phyloP scores from a whole-genome alignment of 2,113 vertebrate genomes.

The Tamias sibiricus region DNA sequence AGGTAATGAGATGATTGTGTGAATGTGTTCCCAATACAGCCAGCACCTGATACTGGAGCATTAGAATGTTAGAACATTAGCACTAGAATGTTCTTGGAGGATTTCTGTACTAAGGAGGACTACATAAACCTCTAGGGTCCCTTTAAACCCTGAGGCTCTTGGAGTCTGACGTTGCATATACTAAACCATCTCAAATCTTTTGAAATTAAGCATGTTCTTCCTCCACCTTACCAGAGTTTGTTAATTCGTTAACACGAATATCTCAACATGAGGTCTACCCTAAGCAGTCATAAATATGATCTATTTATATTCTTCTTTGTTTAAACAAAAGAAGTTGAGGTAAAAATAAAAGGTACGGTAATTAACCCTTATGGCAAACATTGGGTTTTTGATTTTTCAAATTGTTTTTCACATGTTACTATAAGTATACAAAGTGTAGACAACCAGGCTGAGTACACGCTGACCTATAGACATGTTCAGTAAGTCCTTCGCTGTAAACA shows the following conservation, averaged over 20 bases:
- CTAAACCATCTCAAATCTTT: background rate
- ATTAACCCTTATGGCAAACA: background rate
- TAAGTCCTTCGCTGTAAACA: constrained; percentile 40
- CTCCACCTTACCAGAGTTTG: background rate
- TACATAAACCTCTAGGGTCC: background rate
- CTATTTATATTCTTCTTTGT: background rate
- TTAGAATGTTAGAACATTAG: background rate
- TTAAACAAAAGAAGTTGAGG: background rate
- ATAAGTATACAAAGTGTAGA: background rate
- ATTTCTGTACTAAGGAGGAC: background rate
- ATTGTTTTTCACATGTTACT: background rate
- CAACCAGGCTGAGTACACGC: background rate
- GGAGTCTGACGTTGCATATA: background rate
- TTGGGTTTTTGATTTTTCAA: background rate
- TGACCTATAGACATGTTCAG: background rate
- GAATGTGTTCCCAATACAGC: background rate
- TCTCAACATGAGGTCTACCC: background rate
- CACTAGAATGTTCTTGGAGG: background rate
- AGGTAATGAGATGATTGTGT: background rate
- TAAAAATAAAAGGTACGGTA: background rate
- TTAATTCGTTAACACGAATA: constrained; percentile 34
- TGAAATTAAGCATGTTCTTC: background rate
- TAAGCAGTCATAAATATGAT: background rate
- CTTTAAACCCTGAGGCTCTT: background rate
- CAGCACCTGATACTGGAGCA: background rate